Evolutionary conservation across 2,888 invertebrate species (phyloP).

Genomic region (Chouioia cunea): DNA sequence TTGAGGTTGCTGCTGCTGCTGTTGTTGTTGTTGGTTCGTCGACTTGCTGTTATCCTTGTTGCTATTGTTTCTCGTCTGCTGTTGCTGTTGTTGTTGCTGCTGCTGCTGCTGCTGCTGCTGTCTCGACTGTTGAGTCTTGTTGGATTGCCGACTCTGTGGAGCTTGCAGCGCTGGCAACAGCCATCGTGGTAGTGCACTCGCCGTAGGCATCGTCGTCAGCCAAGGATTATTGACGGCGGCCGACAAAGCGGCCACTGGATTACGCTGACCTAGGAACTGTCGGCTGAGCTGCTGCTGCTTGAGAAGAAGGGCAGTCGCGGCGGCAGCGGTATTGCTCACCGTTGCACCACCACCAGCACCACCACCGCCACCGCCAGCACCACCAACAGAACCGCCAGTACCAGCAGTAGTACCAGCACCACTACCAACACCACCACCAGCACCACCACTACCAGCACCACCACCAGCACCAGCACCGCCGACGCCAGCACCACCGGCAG

Average conservation of each 20-base stretch:
- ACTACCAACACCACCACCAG: conserved; percentile 9
- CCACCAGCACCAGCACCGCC: conserved; percentile 26
- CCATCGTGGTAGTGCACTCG: conserved; percentile 28
- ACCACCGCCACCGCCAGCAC: conserved; percentile 25
- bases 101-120: conserved; percentile 36
- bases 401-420: conserved; percentile 26
- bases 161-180: conserved; percentile 17
- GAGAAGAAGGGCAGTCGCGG: conserved; percentile 30
- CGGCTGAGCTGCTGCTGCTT: conserved; percentile 32
- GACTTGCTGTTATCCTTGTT: conserved; percentile 1
- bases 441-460: not conserved
- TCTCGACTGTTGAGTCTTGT: conserved; percentile 17
- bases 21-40: conserved; percentile 43
- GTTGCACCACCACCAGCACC: conserved; percentile 9
- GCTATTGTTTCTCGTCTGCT: conserved; percentile 35
- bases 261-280: conserved; percentile 35
- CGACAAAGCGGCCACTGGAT: conserved; percentile 31
- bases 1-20: conserved; percentile 41
- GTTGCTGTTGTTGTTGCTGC: conserved; percentile 36
- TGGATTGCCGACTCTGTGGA: not conserved
- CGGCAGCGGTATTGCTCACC: not conserved
- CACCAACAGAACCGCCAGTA: conserved; percentile 1
- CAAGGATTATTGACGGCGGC: not conserved
- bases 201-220: conserved; percentile 16
- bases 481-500: conserved; percentile 7